Evolutionary conservation across 2,888 invertebrate species (phyloP).

Genomic region (Dolichomitus sp.): DNA sequence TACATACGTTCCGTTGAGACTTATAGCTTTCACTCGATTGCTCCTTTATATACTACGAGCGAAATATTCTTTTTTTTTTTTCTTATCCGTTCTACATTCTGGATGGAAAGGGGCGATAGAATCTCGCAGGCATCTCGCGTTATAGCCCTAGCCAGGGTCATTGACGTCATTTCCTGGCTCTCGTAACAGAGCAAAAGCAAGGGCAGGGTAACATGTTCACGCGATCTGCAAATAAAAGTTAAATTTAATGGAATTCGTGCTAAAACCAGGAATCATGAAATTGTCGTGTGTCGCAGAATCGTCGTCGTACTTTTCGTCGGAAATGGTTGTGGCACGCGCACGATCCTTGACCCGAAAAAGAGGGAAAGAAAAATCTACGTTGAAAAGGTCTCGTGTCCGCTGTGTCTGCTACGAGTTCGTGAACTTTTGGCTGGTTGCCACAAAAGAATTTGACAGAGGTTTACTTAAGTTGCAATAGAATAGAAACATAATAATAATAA

Average conservation of each 20-base stretch:
- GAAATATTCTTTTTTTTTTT: constrained; percentile 30
- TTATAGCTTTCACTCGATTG: constrained; percentile 23
- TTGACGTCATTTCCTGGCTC: constrained; percentile 16
- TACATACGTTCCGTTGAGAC: constrained; percentile 25
- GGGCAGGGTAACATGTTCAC: constrained; percentile 11
- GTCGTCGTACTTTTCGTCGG: constrained; percentile 43
- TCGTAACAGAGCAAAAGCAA: background rate
- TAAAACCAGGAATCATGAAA: constrained; percentile 35
- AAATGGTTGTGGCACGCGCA: constrained; percentile 64
- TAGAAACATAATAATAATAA: background rate
- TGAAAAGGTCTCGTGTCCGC: constrained; percentile 32
- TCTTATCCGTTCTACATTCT: constrained; percentile 44
- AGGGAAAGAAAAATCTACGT: constrained; percentile 26
- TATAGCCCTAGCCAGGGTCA: constrained; percentile 12
- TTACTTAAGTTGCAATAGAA: background rate
- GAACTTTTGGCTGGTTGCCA: constrained; percentile 15
- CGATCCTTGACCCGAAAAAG: constrained; percentile 50
- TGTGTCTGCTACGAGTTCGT: constrained; percentile 24
- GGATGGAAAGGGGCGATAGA: constrained; percentile 17
- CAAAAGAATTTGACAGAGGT: background rate
- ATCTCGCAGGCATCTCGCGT: constrained; percentile 12
- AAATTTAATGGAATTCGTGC: constrained; percentile 42
- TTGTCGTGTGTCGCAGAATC: constrained; percentile 44
- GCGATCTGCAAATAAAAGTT: constrained; percentile 13
- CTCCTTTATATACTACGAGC: constrained; percentile 14